Percentiles rank a stretch among this genome's conserved stretches.
These are phyloP conservation scores for Magallana nippona DNA, from an alignment of 2,888 invertebrate genomes.

Conservation along the genomic window DNA sequence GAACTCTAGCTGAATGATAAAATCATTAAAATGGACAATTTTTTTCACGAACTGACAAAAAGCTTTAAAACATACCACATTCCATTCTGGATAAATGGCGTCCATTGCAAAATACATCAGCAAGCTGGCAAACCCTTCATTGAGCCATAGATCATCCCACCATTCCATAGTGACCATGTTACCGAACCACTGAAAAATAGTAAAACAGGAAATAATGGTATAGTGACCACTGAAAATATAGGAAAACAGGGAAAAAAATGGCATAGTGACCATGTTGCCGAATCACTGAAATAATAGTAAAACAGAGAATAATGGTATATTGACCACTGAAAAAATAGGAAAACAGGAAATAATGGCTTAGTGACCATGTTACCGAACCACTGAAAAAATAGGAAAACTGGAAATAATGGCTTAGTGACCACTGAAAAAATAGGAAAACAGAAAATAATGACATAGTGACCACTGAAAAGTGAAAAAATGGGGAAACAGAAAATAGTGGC, in stretches of 20 bases:
- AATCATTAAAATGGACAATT: no score
- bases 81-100: slow-evolving; percentile 76
- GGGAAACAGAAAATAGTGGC: no score
- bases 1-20: no score
- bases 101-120: slow-evolving; percentile 79
- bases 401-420: slow-evolving; percentile 69
- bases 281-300: not conserved
- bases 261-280: not conserved
- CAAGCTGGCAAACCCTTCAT: slow-evolving; percentile 78
- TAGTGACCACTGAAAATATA: not conserved
- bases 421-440: no score
- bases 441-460: not conserved
- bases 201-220: not conserved
- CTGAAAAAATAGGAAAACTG: not conserved
- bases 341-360: not conserved
- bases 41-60: not conserved
- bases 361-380: not conserved
- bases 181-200: slow-evolving; percentile 77
- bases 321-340: no score
- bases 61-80: slow-evolving; percentile 71
- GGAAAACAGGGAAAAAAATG: not conserved
- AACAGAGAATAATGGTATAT: slow-evolving; percentile 65
- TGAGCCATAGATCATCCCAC: slow-evolving; percentile 80
- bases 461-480: no score
- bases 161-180: slow-evolving; percentile 80